Evolutionary conservation across 1,140 invertebrate species (phyloP).

Genomic region (Diabrotica virgifera): DNA sequence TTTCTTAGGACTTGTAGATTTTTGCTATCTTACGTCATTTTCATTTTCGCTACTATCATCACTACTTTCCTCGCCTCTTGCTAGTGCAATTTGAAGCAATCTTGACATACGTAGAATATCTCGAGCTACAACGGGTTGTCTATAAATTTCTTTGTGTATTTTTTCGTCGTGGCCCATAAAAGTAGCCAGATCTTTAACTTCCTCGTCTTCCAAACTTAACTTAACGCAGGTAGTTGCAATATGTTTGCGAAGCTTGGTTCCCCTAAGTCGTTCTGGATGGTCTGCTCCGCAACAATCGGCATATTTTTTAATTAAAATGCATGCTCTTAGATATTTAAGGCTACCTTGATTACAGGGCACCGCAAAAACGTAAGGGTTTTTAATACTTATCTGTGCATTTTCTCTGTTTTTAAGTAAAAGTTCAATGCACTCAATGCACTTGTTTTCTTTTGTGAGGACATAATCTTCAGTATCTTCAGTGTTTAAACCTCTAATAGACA

Average conservation of each 20-base stretch:
- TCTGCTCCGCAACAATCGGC: slow-evolving; percentile 15
- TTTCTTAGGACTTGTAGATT: slow-evolving; percentile 2
- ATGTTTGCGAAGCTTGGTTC: slow-evolving; percentile 18
- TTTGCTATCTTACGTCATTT: background rate
- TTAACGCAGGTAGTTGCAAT: slow-evolving; percentile 15
- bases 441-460: too few relatives aligned
- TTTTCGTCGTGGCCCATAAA: slow-evolving; percentile 19
- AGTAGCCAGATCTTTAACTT: slow-evolving; percentile 5
- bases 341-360: background rate
- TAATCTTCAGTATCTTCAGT: too few relatives aligned
- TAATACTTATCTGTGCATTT: too few relatives aligned
- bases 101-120: slow-evolving; percentile 12
- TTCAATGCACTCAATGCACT: too few relatives aligned
- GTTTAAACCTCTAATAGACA: too few relatives aligned
- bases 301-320: slow-evolving; percentile 18
- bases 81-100: slow-evolving; percentile 11
- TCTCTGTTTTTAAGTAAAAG: too few relatives aligned
- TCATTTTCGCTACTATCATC: background rate
- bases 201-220: slow-evolving; percentile 15
- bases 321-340: slow-evolving; percentile 11
- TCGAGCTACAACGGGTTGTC: slow-evolving; percentile 9
- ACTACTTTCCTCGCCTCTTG: background rate
- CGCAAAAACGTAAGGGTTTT: slow-evolving; percentile 13
- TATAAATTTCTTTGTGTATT: slow-evolving; percentile 18
- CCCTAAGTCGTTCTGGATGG: slow-evolving; percentile 15